A percentile compares a stretch with the other conserved stretches of the same genome.
Conservation (phyloP, 1,140 invertebrate species). For the Caenorhabditis brenneri region DNA sequence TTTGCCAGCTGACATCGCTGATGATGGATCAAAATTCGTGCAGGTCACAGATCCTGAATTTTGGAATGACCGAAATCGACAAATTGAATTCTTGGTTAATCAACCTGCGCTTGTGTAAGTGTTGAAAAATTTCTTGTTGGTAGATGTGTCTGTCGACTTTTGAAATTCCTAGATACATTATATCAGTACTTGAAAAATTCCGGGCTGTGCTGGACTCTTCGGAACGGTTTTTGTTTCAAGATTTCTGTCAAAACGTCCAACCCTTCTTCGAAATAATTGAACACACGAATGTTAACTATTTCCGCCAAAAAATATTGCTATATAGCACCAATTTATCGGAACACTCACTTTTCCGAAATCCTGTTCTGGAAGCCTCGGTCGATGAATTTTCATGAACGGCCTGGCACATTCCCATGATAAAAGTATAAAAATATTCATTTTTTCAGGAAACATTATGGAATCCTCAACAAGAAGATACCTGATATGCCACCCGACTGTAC, state of each 20-base stretch:
- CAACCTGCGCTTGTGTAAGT: slow-evolving; percentile 14
- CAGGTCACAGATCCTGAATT: background rate
- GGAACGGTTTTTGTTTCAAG: too few relatives aligned
- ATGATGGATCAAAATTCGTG: background rate
- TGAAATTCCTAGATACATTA: background rate
- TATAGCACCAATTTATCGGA: too few relatives aligned
- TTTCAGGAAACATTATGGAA: slow-evolving; percentile 9
- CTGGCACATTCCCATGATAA: too few relatives aligned
- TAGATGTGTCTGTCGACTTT: background rate
- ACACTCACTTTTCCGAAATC: too few relatives aligned
- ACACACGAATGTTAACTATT: too few relatives aligned
- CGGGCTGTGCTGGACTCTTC: too few relatives aligned
- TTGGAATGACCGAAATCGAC: slow-evolving; percentile 36
- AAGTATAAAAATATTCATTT: too few relatives aligned
- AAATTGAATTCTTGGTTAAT: slow-evolving; percentile 43
- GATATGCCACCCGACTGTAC: slow-evolving; percentile 27
- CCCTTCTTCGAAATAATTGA: too few relatives aligned
- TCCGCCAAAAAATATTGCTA: too few relatives aligned
- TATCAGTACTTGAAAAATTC: too few relatives aligned
- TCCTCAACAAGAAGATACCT: slow-evolving; percentile 36
- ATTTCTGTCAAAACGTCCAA: too few relatives aligned
- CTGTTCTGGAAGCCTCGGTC: background rate
- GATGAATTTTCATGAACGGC: too few relatives aligned
- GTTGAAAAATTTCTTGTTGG: background rate
- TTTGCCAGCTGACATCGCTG: background rate